These are phyloP conservation scores for Edolisoma coerulescens DNA, from an alignment of 2,113 vertebrate species.

Conservation along the genomic window DNA sequence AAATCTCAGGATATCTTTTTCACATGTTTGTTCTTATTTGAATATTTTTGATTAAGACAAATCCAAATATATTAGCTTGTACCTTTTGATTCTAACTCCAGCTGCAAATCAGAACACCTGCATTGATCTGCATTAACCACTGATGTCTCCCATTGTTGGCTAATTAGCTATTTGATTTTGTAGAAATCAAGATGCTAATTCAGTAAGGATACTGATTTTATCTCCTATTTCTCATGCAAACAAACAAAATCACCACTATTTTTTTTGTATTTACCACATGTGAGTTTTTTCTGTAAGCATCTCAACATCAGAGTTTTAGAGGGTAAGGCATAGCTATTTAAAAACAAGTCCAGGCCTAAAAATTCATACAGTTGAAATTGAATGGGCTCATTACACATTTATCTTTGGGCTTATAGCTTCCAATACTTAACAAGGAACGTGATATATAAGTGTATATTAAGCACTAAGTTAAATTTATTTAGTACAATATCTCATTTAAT, in stretches of 20 bases:
- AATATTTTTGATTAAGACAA: background rate
- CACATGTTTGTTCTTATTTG: background rate
- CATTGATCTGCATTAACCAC: background rate
- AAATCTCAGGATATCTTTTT: background rate
- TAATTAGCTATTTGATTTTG: background rate
- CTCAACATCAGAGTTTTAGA: background rate
- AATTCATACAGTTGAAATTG: background rate
- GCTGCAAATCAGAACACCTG: background rate
- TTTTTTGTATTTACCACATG: background rate
- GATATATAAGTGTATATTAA: background rate
- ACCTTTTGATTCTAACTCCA: background rate
- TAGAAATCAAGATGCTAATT: background rate
- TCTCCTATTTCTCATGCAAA: background rate
- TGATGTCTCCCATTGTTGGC: background rate
- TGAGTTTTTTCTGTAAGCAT: background rate
- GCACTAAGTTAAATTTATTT: background rate
- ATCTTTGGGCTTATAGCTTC: background rate
- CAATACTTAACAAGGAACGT: background rate
- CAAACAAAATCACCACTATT: background rate
- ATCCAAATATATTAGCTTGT: background rate
- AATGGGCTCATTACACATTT: background rate
- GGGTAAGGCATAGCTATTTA: background rate
- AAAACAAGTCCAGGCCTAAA: background rate
- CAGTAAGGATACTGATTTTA: background rate
- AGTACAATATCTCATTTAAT: background rate